Base-by-base conservation (phyloP, 2,797 vertebrate species). In the Podarcis siculus region DNA sequence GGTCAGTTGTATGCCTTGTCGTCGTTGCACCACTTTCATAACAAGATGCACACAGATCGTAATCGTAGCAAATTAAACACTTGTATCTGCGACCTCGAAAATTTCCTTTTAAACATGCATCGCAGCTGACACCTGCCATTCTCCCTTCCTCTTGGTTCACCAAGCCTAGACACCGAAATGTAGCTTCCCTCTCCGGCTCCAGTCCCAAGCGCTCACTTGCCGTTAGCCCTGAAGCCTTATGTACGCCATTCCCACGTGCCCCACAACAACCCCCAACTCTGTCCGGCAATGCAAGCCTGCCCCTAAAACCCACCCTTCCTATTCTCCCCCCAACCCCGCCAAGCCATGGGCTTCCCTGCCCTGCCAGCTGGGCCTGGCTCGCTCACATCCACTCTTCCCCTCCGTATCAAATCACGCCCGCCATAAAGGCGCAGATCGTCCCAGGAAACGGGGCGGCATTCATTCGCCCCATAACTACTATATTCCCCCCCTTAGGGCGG, bases 1-100 rank as follows among this genome's bases (percentile, higher is more conserved):
- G 99, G 96, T 99, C 99, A 97, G 99, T 99, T 92, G 98, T 99
- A 95, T 99, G 99, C 96, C 99, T 98, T 10, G 99, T 99, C 4
- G 99, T 99, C 0, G 99, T 99, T 95, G 99, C 98, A 94, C 99
- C 99, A 95, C 98, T 99, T 96, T 99, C 98, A 97, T 99, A 99
- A 98, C 99, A 99, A 96, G 98, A 99, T 81, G 98, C 98, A 80
- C 99, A 99, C 90, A 99, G 92, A 97, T 99, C 99, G 98, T 99
- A 99, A 97, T 99, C 99, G 98, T 99, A 99, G 98, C 99, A 99
- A 97, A 99, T 99, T 97, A 99, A 98, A 97, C 99, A 99, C 98
- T 99, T 99, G 96, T 99, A 99, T 95, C 99, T 91, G 91, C 99
- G 97, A 93, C 99, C 99, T 97, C 98, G 97, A 95, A 99, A 99